These are phyloP conservation scores for Eupleurogrammus muticus DNA, from an alignment of 2,797 vertebrate genomes.

Conservation along the genomic window DNA sequence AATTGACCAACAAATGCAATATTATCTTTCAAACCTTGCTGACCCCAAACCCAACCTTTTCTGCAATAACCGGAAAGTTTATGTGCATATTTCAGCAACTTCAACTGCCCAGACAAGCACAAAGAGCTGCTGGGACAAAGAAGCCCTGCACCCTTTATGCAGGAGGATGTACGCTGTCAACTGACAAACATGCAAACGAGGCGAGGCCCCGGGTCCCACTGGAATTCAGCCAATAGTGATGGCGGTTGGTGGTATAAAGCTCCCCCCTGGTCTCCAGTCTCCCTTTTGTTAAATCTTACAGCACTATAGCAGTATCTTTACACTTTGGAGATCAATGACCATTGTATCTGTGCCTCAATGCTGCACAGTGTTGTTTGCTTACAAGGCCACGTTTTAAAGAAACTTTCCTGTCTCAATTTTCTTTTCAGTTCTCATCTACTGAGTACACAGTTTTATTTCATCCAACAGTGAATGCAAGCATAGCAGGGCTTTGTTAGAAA, in stretches of 20 bases:
- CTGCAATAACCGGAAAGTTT: neutral
- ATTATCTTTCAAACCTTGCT: neutral
- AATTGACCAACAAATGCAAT: neutral
- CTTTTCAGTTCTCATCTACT: neutral
- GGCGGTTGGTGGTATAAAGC: neutral
- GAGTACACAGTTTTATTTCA: too few relatives aligned
- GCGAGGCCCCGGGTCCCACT: neutral
- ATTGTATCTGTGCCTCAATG: neutral
- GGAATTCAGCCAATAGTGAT: conserved; percentile 3
- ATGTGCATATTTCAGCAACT: neutral
- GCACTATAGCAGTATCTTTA: neutral
- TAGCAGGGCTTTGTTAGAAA: neutral
- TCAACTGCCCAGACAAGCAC: conserved; percentile 13
- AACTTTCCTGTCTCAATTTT: neutral
- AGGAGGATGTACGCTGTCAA: conserved; percentile 26
- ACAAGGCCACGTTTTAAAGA: neutral
- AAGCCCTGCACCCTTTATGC: conserved; percentile 17
- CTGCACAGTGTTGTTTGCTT: neutral
- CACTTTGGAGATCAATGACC: neutral
- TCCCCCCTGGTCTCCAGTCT: neutral
- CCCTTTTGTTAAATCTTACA: neutral
- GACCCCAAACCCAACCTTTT: neutral
- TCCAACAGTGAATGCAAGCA: neutral
- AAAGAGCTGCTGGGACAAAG: conserved; percentile 1
- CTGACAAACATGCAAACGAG: conserved; percentile 29